Conservation (phyloP, 2,888 invertebrate species). For the Lepidocyrtoides sp. region DNA sequence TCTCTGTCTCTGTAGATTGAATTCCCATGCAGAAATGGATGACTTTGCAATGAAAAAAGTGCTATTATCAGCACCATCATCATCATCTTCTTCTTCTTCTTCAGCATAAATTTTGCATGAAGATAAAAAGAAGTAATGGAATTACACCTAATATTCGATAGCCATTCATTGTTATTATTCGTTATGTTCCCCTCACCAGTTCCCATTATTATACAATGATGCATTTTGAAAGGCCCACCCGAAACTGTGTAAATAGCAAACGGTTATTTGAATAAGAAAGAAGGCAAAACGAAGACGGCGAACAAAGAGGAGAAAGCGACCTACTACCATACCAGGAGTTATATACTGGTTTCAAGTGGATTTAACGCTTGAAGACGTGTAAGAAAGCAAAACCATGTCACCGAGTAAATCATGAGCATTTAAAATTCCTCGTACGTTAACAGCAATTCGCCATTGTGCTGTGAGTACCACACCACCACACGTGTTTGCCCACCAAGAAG, state of each 20-base stretch:
- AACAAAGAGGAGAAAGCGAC: neutral
- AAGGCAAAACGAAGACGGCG: neutral
- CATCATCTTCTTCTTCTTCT: neutral
- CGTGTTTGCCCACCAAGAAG: neutral
- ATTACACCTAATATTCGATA: neutral
- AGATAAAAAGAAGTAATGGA: neutral
- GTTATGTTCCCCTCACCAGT: neutral
- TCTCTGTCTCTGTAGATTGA: too few relatives aligned
- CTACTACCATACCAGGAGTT: neutral
- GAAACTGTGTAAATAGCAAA: slow-evolving; percentile 57
- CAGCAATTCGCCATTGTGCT: slow-evolving; percentile 2
- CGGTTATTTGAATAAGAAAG: slow-evolving; percentile 71
- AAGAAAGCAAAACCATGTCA: slow-evolving; percentile 75
- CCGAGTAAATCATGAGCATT: slow-evolving; percentile 72
- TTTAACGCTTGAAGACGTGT: slow-evolving; percentile 68
- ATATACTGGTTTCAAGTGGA: slow-evolving; percentile 57
- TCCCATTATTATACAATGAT: slow-evolving; percentile 39
- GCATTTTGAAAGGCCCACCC: slow-evolving; percentile 12
- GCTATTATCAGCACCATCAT: neutral
- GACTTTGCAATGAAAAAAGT: too few relatives aligned
- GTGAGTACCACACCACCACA: neutral
- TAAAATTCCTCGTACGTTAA: slow-evolving; percentile 69
- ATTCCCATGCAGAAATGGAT: too few relatives aligned
- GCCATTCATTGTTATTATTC: slow-evolving; percentile 16
- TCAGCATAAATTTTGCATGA: neutral